These are phyloP conservation scores for Drosophila quinaria DNA, from an alignment of 2,888 invertebrate genomes.

Conservation along the genomic window DNA sequence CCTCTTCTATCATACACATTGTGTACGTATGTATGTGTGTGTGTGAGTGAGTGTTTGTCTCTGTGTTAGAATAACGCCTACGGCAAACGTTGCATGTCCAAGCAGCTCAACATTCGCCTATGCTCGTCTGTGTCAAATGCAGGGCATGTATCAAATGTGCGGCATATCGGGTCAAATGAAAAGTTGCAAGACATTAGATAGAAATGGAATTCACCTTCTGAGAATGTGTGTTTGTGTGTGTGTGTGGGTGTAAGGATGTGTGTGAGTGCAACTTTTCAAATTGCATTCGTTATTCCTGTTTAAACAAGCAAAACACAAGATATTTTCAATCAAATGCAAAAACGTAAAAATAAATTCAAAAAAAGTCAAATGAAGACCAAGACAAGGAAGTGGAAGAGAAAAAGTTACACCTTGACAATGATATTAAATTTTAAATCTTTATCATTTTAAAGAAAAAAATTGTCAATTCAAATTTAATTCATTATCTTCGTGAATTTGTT, in stretches of 20 bases:
- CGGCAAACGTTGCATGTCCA: constrained; percentile 67
- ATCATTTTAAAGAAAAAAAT: not conserved
- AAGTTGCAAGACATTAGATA: constrained; percentile 52
- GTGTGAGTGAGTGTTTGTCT: constrained; percentile 30
- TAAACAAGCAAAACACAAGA: constrained; percentile 7
- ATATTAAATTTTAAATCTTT: not conserved
- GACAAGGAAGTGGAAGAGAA: constrained; percentile 16
- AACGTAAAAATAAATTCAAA: constrained; percentile 1
- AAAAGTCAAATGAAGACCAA: not conserved
- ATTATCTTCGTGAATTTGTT: not conserved
- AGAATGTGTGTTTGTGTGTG: not conserved
- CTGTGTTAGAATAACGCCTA: constrained; percentile 33
- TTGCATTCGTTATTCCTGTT: constrained; percentile 25
- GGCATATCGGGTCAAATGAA: constrained; percentile 66
- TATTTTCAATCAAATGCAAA: constrained; percentile 19
- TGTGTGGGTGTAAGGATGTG: not conserved
- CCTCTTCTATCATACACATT: constrained; percentile 5
- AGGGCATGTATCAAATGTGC: constrained; percentile 58
- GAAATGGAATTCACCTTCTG: constrained; percentile 24
- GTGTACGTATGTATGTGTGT: constrained; percentile 18
- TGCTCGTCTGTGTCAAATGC: constrained; percentile 32
- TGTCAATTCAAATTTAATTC: not conserved
- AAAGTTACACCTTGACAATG: not conserved
- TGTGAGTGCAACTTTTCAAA: constrained; percentile 33
- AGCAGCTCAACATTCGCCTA: constrained; percentile 40